These are phyloP conservation scores for Hydrolagus colliei DNA, from an alignment of 2,797 vertebrate genomes.

Conservation along the genomic window DNA sequence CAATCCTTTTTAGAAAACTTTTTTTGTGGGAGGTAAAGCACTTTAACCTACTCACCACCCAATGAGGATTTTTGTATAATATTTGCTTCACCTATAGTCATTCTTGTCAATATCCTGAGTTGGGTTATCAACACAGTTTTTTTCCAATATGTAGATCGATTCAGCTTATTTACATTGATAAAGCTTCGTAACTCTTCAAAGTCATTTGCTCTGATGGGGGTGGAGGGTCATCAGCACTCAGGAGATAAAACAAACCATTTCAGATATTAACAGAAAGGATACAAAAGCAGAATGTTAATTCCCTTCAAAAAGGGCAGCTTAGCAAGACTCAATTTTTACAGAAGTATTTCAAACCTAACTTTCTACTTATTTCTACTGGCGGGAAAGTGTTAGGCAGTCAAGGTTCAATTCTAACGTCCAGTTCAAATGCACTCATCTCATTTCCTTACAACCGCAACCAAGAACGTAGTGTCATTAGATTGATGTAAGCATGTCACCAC, in stretches of 20 bases:
- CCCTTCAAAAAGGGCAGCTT: neutral
- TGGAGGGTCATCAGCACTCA: neutral
- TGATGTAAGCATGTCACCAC: conserved; percentile 26
- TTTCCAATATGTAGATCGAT: too few relatives aligned
- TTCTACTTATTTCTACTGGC: conserved; percentile 14
- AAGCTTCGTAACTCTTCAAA: neutral
- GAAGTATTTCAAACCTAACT: neutral
- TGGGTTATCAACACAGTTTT: too few relatives aligned
- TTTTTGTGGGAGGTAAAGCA: too few relatives aligned
- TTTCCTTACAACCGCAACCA: conserved; percentile 9
- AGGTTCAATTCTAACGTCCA: conserved; percentile 3
- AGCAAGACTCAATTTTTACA: neutral
- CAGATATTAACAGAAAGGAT: neutral
- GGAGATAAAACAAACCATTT: neutral
- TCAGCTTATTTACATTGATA: neutral
- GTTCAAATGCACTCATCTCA: conserved; percentile 12
- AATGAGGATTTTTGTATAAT: too few relatives aligned
- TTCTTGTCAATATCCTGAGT: too few relatives aligned
- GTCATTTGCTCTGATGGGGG: neutral
- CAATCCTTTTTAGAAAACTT: too few relatives aligned
- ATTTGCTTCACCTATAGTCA: too few relatives aligned
- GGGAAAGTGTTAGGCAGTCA: conserved; percentile 1
- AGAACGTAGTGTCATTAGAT: neutral
- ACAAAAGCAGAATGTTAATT: neutral
- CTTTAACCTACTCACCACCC: too few relatives aligned